Evolutionary conservation across 2,113 vertebrate species (phyloP).

Genomic region (Stomatorhinus ivindoensis): DNA sequence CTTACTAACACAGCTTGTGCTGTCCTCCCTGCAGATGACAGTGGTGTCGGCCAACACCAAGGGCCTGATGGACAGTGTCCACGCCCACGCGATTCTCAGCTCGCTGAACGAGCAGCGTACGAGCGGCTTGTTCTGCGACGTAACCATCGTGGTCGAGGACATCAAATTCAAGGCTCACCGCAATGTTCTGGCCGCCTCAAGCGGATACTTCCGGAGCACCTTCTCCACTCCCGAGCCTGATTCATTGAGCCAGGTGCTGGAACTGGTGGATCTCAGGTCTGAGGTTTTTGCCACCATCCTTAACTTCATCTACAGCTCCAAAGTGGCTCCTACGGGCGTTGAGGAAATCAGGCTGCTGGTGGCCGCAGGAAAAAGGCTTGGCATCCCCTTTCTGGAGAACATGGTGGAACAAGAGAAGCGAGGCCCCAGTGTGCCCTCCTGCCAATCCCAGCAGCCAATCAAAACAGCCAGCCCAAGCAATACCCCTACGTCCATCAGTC

Average conservation of each 20-base stretch:
- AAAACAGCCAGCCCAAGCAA: slow-evolving; percentile 25
- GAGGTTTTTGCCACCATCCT: slow-evolving; percentile 94
- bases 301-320: slow-evolving; percentile 95
- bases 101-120: slow-evolving; percentile 90
- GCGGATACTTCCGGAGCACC: slow-evolving; percentile 88
- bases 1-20: not conserved
- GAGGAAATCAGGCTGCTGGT: slow-evolving; percentile 74
- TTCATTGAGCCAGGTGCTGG: slow-evolving; percentile 81
- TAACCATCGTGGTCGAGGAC: slow-evolving; percentile 95
- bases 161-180: slow-evolving; percentile 95
- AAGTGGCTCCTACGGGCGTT: slow-evolving; percentile 66
- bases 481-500: slow-evolving; percentile 14
- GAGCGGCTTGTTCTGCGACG: slow-evolving; percentile 87
- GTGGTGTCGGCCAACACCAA: slow-evolving; percentile 74
- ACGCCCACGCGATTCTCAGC: slow-evolving; percentile 81
- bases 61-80: slow-evolving; percentile 81
- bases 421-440: slow-evolving; percentile 21
- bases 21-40: slow-evolving; percentile 71
- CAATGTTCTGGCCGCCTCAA: slow-evolving; percentile 91
- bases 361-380: slow-evolving; percentile 86
- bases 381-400: slow-evolving; percentile 92
- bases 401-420: slow-evolving; percentile 52
- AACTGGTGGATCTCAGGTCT: slow-evolving; percentile 89
- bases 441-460: slow-evolving; percentile 24
- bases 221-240: slow-evolving; percentile 75